A percentile compares a stretch with the other conserved stretches of the same genome.
Evolutionary conservation across 2,888 invertebrate genomes (phyloP).

Genomic region (Diarsia mendica): DNA sequence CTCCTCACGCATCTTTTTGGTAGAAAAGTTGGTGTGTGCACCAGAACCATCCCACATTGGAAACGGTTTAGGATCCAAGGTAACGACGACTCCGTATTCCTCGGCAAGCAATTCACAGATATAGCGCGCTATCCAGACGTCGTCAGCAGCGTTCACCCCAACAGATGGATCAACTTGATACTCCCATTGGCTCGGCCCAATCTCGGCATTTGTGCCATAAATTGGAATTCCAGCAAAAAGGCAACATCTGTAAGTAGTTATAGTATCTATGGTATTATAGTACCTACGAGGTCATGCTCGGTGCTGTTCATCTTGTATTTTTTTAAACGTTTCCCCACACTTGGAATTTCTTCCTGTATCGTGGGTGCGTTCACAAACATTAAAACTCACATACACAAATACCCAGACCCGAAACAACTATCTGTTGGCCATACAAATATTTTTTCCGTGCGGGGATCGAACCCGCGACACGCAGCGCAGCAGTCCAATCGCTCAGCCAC

Average conservation of each 20-base stretch:
- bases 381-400: too few relatives aligned
- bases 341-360: too few relatives aligned
- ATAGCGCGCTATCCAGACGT: constrained; percentile 96
- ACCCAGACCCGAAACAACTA: too few relatives aligned
- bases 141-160: constrained; percentile 95
- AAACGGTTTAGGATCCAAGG: constrained; percentile 89
- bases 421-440: too few relatives aligned
- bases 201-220: constrained; percentile 98
- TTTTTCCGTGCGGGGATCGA: too few relatives aligned
- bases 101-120: constrained; percentile 96
- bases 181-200: constrained; percentile 99
- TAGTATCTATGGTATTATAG: not conserved
- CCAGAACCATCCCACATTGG: constrained; percentile 98
- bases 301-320: not conserved
- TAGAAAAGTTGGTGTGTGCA: constrained; percentile 99
- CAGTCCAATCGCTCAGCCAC: too few relatives aligned
- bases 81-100: constrained; percentile 95
- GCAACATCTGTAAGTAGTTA: constrained; percentile 89
- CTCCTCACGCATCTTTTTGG: constrained; percentile 96
- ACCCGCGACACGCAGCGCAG: too few relatives aligned
- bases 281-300: not conserved
- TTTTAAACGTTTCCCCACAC: too few relatives aligned
- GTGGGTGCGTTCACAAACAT: too few relatives aligned
- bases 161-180: constrained; percentile 97
- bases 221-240: constrained; percentile 98